Evolutionary conservation across 2,797 vertebrate genomes (phyloP).

Genomic region (Oceanodroma leucorhoa): DNA sequence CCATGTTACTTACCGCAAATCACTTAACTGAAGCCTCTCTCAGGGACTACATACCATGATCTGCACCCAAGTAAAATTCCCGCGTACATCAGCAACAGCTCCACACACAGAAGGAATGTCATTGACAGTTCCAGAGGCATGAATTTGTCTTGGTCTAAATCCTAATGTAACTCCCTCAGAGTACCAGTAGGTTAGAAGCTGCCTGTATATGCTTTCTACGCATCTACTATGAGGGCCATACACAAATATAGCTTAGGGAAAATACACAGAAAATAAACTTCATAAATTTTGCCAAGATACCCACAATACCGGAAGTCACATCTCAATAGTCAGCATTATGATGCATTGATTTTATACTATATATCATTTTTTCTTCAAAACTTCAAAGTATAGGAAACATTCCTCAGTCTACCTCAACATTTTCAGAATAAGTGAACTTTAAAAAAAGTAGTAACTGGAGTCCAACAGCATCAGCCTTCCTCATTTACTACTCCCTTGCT

Average conservation of each 20-base stretch:
- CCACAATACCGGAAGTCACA: neutral
- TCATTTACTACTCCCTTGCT: neutral
- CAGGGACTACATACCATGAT: rapidly evolving
- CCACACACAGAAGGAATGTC: neutral
- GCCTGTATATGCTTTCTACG: neutral
- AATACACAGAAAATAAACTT: neutral
- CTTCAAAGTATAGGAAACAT: neutral
- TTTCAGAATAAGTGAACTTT: neutral
- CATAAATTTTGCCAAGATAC: neutral
- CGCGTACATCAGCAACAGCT: neutral
- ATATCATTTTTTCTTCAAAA: neutral
- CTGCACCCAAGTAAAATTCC: neutral
- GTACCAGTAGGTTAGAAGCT: neutral
- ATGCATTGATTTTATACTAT: neutral
- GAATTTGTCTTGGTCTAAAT: neutral
- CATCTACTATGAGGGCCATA: neutral
- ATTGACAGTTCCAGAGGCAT: neutral
- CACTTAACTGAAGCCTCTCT: neutral
- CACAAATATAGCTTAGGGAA: neutral
- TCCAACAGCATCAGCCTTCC: neutral
- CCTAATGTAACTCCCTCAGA: neutral
- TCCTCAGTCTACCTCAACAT: neutral
- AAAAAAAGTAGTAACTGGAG: neutral
- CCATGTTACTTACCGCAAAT: neutral
- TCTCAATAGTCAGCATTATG: neutral